Conservation (phyloP, 2,888 invertebrate genomes). For the Drosophila nigricruria region DNA sequence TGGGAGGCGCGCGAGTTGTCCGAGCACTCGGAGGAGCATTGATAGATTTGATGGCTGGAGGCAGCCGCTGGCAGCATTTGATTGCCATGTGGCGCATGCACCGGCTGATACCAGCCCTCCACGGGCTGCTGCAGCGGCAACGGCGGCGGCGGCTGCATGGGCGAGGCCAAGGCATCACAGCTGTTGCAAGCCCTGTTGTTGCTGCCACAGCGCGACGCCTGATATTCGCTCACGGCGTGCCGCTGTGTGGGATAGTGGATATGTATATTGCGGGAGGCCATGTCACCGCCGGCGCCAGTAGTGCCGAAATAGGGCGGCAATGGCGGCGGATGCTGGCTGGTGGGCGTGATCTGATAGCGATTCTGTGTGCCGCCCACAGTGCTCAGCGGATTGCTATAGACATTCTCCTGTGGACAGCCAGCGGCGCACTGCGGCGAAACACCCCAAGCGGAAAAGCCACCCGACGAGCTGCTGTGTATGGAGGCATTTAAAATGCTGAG, state of each 20-base stretch:
- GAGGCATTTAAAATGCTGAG: conserved; percentile 84
- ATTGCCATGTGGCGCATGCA: conserved; percentile 66
- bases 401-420: conserved; percentile 81
- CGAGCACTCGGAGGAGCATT: conserved; percentile 86
- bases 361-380: conserved; percentile 81
- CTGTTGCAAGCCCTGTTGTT: conserved; percentile 85
- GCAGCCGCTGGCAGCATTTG: conserved; percentile 77
- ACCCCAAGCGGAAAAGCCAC: conserved; percentile 85
- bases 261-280: conserved; percentile 83
- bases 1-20: conserved; percentile 84
- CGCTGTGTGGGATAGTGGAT: conserved; percentile 85
- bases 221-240: conserved; percentile 85
- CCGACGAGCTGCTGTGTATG: conserved; percentile 85
- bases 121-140: conserved; percentile 74
- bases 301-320: conserved; percentile 84
- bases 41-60: conserved; percentile 84
- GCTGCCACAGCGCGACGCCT: conserved; percentile 83
- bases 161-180: conserved; percentile 85
- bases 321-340: conserved; percentile 84
- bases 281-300: conserved; percentile 61
- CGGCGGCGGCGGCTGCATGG: conserved; percentile 84
- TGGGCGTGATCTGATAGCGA: conserved; percentile 85
- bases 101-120: conserved; percentile 85
- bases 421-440: conserved; percentile 83
- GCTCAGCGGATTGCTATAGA: conserved; percentile 85